Percentiles rank a stretch among this genome's conserved stretches.
These are phyloP conservation scores for Nothobranchius furzeri DNA, from an alignment of 2,113 vertebrate genomes.

Conservation along the genomic window DNA sequence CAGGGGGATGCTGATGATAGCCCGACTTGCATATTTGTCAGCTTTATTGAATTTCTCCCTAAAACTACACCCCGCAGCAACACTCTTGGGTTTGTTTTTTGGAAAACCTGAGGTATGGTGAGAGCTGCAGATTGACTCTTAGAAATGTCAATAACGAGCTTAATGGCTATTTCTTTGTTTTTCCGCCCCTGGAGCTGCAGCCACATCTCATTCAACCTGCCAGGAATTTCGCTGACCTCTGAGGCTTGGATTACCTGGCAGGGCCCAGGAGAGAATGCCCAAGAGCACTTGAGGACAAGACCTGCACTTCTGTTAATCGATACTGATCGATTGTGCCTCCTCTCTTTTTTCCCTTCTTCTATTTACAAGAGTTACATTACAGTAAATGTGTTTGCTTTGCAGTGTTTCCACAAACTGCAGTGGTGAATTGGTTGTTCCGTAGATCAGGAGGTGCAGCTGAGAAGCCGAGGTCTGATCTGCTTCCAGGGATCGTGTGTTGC, in stretches of 20 bases:
- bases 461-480: slow-evolving; percentile 11
- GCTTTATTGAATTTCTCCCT: slow-evolving; percentile 19
- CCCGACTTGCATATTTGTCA: slow-evolving; percentile 32
- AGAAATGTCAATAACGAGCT: neutral
- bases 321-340: slow-evolving; percentile 51
- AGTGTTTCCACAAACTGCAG: slow-evolving; percentile 52
- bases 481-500: neutral
- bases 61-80: neutral
- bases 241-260: slow-evolving; percentile 67
- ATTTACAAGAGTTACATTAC: slow-evolving; percentile 75
- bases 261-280: slow-evolving; percentile 45
- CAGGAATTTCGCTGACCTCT: slow-evolving; percentile 68
- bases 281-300: slow-evolving; percentile 61
- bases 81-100: neutral
- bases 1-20: slow-evolving; percentile 28
- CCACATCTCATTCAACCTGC: slow-evolving; percentile 40
- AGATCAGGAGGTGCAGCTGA: slow-evolving; percentile 48
- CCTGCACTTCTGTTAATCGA: slow-evolving; percentile 56
- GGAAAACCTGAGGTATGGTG: neutral
- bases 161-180: neutral
- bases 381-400: slow-evolving; percentile 76
- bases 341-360: slow-evolving; percentile 2
- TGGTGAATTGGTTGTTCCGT: slow-evolving; percentile 60
- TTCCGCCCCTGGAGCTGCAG: slow-evolving; percentile 21
- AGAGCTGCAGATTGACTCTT: slow-evolving; percentile 18